Evolutionary conservation across 2,888 invertebrate genomes (phyloP), one percentile per base, ranked within the genome.

Genomic region (Pseudoips prasinana): DNA sequence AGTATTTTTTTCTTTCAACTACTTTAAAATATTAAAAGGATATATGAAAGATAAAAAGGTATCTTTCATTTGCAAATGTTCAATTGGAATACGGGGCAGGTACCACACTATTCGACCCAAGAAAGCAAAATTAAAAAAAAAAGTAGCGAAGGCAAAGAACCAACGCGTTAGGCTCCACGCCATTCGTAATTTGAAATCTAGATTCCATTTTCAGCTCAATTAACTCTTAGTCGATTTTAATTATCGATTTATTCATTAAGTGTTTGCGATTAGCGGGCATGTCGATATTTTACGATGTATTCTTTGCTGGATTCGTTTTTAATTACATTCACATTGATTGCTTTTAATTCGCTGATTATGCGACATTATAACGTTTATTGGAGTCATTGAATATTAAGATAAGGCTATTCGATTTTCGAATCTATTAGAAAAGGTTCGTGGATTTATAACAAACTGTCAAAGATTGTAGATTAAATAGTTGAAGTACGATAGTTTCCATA

Each of bases 191-290:
- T 64, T 58, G 51, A 62, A 78, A 64, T 58, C 64, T 61, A 69
- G 70, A 75, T 85, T 78, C 79, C 76, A 87, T 87, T 86, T 85
- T 80, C 83, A 81, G 80, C 74, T 81, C 84, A 81, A 85, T 86
- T 85, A 81, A 81, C 73, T 72, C 58, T 60, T 58, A 70, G 69
- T 69, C 75, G 73, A 65, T 78, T 80, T 81, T 83, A 83, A 85
- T 86, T 84, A 83, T 74, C 69, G 77, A 65, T 77, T 76, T 73
- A 65, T 78, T 86, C 85, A 86, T 87, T 85, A 85, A 77, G 71
- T 82, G 82, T 74, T 74, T 69, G 65, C 79, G 85, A 86, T 87
- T 87, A 82, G 79, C 87, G 69, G 60, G 68, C 85, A 74, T 87
- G 87, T 87, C 75, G 81, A 62, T 67, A 60, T 62, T 77, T 82